These are phyloP conservation scores for Triplophysa yarkandensis DNA, from an alignment of 2,797 vertebrate species.

Conservation along the genomic window DNA sequence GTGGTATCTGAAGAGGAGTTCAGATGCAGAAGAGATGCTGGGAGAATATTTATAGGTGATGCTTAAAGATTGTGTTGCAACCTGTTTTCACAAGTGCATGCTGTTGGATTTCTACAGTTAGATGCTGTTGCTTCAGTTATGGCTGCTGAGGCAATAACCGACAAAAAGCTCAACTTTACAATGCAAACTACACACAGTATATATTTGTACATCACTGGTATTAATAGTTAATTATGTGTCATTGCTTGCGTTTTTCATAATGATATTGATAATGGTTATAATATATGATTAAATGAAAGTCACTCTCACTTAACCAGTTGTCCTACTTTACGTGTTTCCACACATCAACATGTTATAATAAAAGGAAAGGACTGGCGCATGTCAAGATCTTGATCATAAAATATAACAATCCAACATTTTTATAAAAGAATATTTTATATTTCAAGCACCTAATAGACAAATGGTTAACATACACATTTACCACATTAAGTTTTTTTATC, in stretches of 20 bases:
- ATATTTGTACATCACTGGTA: neutral
- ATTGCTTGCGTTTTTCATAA: neutral
- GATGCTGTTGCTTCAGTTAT: neutral
- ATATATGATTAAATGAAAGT: neutral
- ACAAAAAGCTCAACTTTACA: neutral
- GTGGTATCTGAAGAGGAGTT: neutral
- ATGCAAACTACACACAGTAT: neutral
- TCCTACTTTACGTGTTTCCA: neutral
- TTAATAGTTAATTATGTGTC: neutral
- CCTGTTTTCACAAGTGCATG: conserved; percentile 29
- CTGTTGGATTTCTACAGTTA: conserved; percentile 5
- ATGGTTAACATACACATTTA: neutral
- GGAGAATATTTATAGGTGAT: conserved; percentile 34
- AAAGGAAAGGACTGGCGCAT: neutral
- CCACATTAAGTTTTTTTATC: neutral
- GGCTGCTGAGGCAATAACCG: conserved; percentile 37
- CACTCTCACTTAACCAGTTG: neutral
- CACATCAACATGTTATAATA: neutral
- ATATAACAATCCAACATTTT: neutral
- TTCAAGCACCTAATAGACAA: neutral
- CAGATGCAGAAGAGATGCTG: neutral
- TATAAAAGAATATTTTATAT: neutral
- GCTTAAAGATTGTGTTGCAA: conserved; percentile 31
- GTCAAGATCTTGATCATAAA: neutral
- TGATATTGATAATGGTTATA: no score